Evolutionary conservation across 2,797 vertebrate genomes (phyloP).

Genomic region (Austrolebias charrua): DNA sequence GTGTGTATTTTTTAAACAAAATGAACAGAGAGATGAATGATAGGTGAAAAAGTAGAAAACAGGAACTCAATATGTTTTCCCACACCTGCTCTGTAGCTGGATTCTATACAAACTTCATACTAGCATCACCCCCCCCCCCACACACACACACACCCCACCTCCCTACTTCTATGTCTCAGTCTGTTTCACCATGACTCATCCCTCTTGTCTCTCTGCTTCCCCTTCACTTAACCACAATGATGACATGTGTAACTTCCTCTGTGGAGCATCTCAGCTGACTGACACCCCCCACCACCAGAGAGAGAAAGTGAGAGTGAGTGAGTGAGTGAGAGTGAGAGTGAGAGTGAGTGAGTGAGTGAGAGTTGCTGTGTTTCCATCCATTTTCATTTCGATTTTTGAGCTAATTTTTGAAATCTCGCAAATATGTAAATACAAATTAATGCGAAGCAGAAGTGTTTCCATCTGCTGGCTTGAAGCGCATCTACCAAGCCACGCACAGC

Average conservation of each 20-base stretch:
- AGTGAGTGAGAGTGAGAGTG: too few species aligned
- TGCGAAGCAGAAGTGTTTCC: too few species aligned
- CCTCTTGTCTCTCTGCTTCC: constrained; percentile 52
- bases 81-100: constrained; percentile 40
- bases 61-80: constrained; percentile 41
- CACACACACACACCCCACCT: background rate
- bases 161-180: constrained; percentile 43
- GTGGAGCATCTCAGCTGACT: constrained; percentile 51
- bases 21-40: constrained; percentile 11
- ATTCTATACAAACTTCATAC: constrained; percentile 36
- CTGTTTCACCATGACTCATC: constrained; percentile 69
- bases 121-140: constrained; percentile 10
- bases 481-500: too few species aligned
- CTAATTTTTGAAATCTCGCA: too few species aligned
- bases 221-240: constrained; percentile 65
- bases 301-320: too few species aligned
- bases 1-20: constrained; percentile 27
- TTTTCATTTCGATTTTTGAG: too few species aligned
- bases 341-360: too few species aligned
- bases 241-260: constrained; percentile 67
- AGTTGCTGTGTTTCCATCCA: too few species aligned
- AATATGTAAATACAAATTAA: too few species aligned
- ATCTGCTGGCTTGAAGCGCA: too few species aligned
- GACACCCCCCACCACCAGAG: constrained; percentile 55
- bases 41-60: constrained; percentile 21